Percentiles rank a stretch among this genome's conserved stretches.
phyloP scores from a whole-genome alignment of 2,888 invertebrate species.

The Epinotia demarniana region DNA sequence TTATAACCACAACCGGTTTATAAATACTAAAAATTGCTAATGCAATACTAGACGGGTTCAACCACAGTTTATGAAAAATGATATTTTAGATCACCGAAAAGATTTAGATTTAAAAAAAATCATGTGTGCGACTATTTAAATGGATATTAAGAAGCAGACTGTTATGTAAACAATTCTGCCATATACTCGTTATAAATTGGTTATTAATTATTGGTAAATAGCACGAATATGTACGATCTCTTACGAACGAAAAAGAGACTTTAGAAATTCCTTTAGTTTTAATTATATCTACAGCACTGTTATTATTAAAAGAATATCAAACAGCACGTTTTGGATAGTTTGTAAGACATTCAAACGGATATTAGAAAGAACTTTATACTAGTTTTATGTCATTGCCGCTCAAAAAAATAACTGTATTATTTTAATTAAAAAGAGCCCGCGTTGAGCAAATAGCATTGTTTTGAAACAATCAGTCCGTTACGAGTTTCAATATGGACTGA shows the following conservation, averaged over 20 bases:
- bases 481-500: constrained; percentile 53
- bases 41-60: background rate
- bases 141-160: no score
- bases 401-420: background rate
- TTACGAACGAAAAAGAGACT: no score
- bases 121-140: no score
- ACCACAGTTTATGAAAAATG: background rate
- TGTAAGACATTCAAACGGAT: background rate
- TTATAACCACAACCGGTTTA: constrained; percentile 1
- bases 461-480: constrained; percentile 48
- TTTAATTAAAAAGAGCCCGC: constrained; percentile 9
- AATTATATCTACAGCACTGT: no score
- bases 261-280: no score
- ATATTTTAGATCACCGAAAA: background rate
- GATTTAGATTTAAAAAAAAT: no score
- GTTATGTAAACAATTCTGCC: no score
- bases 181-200: no score
- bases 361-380: background rate
- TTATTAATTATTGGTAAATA: no score
- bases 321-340: background rate
- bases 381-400: background rate
- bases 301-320: background rate
- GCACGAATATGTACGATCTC: no score
- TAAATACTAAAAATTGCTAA: background rate
- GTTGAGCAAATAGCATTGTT: constrained; percentile 36